Evolutionary conservation across 2,113 vertebrate species (phyloP).

Genomic region (Ictalurus punctatus): DNA sequence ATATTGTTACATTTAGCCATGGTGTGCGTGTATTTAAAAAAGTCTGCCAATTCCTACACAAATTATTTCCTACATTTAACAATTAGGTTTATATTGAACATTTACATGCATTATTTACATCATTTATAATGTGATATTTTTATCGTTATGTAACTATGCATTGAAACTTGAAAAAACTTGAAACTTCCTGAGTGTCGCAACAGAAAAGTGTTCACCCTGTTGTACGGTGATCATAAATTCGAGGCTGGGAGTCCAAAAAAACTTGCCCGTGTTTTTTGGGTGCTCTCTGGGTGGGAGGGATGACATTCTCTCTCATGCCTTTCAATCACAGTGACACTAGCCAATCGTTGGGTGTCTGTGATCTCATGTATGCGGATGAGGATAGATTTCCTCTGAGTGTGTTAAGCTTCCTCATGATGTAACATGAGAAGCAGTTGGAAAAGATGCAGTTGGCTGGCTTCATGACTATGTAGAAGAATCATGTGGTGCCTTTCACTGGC

Average conservation of each 20-base stretch:
- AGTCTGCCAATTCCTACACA: background rate
- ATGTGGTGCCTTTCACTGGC: background rate
- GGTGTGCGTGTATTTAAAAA: no score
- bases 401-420: background rate
- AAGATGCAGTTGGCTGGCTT: background rate
- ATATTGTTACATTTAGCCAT: no score
- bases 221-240: background rate
- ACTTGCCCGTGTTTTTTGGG: no score
- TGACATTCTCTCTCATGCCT: background rate
- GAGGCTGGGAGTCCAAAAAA: background rate
- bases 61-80: background rate
- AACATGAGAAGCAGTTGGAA: background rate
- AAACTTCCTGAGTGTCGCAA: no score
- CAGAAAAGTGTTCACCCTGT: background rate
- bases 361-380: background rate
- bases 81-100: background rate
- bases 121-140: background rate
- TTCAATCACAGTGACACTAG: background rate
- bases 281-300: no score
- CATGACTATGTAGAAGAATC: background rate
- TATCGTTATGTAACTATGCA: background rate
- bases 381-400: background rate
- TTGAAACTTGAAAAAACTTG: background rate
- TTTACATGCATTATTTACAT: background rate
- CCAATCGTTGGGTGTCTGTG: background rate